Evolutionary conservation across 1,140 invertebrate genomes (phyloP), one percentile per base, ranked within the genome.

Genomic region (Oryctes rhinoceros): DNA sequence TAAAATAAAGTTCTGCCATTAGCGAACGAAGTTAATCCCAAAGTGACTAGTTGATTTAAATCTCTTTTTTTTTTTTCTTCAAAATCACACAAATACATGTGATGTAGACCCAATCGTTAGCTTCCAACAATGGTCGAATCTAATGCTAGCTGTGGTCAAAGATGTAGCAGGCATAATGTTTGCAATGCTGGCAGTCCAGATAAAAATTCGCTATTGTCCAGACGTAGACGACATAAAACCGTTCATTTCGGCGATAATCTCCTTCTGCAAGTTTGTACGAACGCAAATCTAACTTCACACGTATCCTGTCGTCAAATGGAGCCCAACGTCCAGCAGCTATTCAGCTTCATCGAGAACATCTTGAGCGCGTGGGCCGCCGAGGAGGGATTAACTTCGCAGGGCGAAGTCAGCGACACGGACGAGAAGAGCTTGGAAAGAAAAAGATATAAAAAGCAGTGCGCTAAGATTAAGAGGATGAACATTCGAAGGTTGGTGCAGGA

Each of bases 241-340:
- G 93, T 94, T 13, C 93, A 94, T 87, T 94, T 94, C 85, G 93
- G 92, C 65, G 93, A 93, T 83, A 93, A 92, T 84, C 88, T 93
- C 5, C 87, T 93, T 39, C 90, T 92, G 85, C 92, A 93, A 85
- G 92, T 93, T 74, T 93, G 92, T 86, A 91, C 92, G 78, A 92
- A 93, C 85, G 86, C 86, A 6, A 85, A 86, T 79, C 79, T 86
- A 30, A 77, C 47, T 30, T 85, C 85, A 74, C 84, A 86, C 80
- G 83, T 85, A 71, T 82, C 84, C 15, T 89, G 78, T 86, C 86
- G 80, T 75, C 89, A 86, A 82, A 88, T 90, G 88, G 91, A 93
- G 84, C 91, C 92, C n/a, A 94, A 94, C 86, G 93, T 94, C n/a
- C 92, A 94, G 85, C 92, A 94, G 87, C 89, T 94, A 79, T 94